Percentiles rank a stretch among this genome's conserved stretches.
phyloP scores from a whole-genome alignment of 2,888 invertebrate genomes.

The Busseola fusca region DNA sequence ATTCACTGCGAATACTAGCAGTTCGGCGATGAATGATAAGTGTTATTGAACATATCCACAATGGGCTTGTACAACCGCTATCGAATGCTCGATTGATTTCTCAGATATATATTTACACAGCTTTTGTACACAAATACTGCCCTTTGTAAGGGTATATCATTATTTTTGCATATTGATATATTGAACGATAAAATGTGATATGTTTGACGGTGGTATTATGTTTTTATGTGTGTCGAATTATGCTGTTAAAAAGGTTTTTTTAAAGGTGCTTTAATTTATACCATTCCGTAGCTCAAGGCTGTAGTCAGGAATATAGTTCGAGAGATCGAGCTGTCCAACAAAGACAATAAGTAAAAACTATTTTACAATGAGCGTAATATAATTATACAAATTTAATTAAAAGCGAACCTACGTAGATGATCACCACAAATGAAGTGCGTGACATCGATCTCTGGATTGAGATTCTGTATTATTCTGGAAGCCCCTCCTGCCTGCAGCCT shows the following conservation, averaged over 20 bases:
- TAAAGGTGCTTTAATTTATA: neutral
- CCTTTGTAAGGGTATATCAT: conserved; percentile 32
- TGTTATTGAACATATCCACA: conserved; percentile 33
- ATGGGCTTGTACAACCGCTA: conserved; percentile 11
- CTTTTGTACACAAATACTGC: conserved; percentile 7
- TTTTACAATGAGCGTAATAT: neutral
- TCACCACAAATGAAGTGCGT: neutral
- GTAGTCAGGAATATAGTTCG: neutral
- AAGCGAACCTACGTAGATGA: neutral
- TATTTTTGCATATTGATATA: conserved; percentile 27
- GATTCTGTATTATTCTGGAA: neutral
- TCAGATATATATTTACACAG: conserved; percentile 37
- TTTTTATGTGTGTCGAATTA: neutral
- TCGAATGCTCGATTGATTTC: conserved; percentile 47
- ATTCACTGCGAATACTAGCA: conserved; percentile 10
- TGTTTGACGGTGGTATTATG: neutral
- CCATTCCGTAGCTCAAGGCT: neutral
- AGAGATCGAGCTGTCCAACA: neutral
- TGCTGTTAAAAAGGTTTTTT: neutral
- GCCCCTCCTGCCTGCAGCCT: too few relatives aligned
- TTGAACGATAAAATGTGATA: conserved; percentile 12
- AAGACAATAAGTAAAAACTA: neutral
- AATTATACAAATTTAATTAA: neutral
- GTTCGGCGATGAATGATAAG: conserved; percentile 35
- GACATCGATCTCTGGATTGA: neutral